Evolutionary conservation across 2,888 invertebrate species (phyloP).

Genomic region (Ophonus ardosiacus): DNA sequence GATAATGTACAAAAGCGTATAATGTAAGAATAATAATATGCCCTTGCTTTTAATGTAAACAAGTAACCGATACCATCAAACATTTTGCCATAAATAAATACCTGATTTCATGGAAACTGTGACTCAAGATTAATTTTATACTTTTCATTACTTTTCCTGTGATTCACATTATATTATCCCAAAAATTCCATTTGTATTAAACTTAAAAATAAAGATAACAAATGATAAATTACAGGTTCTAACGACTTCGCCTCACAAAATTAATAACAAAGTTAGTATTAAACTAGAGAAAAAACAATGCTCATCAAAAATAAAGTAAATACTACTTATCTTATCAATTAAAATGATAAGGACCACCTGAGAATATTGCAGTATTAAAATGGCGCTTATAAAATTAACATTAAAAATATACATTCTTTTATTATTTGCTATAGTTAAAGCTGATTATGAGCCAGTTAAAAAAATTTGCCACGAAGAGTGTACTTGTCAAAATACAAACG

Average conservation of each 20-base stretch:
- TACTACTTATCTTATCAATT: conserved; percentile 46
- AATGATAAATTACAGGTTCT: no score
- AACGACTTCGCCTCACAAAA: no score
- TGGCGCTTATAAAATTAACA: conserved; percentile 6
- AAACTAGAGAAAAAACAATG: background rate
- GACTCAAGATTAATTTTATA: no score
- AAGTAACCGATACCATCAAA: conserved; percentile 3
- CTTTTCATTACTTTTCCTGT: no score
- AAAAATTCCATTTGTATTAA: no score
- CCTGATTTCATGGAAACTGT: background rate
- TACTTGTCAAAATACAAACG: conserved; percentile 68
- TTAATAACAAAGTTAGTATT: no score
- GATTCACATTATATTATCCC: no score
- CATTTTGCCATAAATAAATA: background rate
- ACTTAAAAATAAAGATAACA: no score
- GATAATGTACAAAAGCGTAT: no score
- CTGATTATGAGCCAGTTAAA: conserved; percentile 24
- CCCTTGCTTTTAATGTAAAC: conserved; percentile 19
- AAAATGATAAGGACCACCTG: conserved; percentile 17
- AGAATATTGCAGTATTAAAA: conserved; percentile 1
- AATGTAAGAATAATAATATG: background rate
- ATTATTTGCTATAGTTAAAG: background rate
- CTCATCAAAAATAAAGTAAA: conserved; percentile 28
- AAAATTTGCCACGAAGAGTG: conserved; percentile 69
- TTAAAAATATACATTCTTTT: background rate